These are phyloP conservation scores for Psilopsiagon aymara DNA, from an alignment of 2,113 vertebrate species.

Conservation along the genomic window DNA sequence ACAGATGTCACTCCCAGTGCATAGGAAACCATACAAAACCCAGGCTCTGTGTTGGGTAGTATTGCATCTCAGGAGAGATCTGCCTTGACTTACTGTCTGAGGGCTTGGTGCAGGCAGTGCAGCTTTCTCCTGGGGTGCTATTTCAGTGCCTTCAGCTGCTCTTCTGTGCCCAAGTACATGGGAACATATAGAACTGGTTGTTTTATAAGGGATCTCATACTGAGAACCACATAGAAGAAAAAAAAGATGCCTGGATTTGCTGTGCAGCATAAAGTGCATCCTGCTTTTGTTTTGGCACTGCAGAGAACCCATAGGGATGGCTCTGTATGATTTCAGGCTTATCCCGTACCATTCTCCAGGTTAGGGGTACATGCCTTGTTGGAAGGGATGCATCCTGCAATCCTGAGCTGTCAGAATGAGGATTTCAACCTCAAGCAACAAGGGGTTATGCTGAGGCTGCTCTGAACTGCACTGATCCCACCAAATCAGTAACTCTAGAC, in stretches of 20 bases:
- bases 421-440: not conserved
- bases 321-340: not conserved
- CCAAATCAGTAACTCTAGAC: not conserved
- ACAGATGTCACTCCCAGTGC: not conserved
- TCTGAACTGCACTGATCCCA: not conserved
- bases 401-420: not conserved
- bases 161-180: not conserved
- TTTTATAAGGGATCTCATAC: fast-evolving
- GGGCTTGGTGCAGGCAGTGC: not conserved
- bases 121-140: not conserved
- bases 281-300: fast-evolving
- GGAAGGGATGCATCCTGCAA: not conserved
- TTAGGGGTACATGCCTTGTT: fast-evolving
- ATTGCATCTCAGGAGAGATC: fast-evolving
- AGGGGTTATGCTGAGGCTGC: not conserved
- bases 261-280: not conserved
- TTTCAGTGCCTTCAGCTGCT: not conserved
- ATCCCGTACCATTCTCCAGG: fast-evolving
- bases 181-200: not conserved
- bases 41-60: not conserved
- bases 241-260: not conserved
- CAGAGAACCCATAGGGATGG: not conserved
- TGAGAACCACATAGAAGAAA: not conserved
- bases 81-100: not conserved
- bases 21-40: not conserved